These are phyloP conservation scores for Stomatorhinus walkeri DNA, from an alignment of 2,797 vertebrate genomes.

Conservation along the genomic window DNA sequence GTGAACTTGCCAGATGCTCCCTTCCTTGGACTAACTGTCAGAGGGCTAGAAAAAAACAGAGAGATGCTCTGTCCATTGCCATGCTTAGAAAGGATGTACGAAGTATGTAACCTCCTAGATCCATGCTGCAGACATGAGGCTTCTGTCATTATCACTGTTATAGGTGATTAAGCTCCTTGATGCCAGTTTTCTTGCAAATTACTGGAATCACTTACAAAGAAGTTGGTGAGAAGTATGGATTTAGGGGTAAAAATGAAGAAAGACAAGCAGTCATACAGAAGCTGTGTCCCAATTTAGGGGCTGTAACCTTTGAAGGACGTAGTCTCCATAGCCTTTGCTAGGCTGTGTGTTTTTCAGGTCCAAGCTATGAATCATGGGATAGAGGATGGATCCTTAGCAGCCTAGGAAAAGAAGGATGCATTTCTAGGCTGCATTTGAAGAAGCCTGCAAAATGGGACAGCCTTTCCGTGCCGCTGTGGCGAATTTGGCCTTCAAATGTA, in stretches of 20 bases:
- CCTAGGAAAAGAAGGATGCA: constrained; percentile 22
- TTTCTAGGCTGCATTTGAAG: neutral
- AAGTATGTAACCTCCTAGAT: neutral
- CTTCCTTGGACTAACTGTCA: neutral
- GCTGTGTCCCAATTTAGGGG: neutral
- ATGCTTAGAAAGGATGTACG: constrained; percentile 1
- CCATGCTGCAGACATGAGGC: neutral
- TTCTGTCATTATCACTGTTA: constrained; percentile 47
- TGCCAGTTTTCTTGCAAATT: constrained; percentile 47
- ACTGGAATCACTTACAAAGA: constrained; percentile 61
- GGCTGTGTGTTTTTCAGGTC: neutral
- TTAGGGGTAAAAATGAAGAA: neutral
- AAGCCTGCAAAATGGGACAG: neutral
- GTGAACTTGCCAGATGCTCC: neutral
- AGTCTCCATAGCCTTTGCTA: neutral
- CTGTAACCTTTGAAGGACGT: neutral
- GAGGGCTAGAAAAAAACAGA: neutral
- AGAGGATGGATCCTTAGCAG: constrained; percentile 35
- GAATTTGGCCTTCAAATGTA: neutral
- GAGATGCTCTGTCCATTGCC: neutral
- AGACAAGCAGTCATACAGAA: neutral
- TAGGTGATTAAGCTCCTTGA: constrained; percentile 59
- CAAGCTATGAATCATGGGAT: constrained; percentile 33
- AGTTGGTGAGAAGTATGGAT: constrained; percentile 27
- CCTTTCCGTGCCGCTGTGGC: constrained; percentile 29